Evolutionary conservation across 2,888 invertebrate species (phyloP).

Genomic region (Bellardia pandia): DNA sequence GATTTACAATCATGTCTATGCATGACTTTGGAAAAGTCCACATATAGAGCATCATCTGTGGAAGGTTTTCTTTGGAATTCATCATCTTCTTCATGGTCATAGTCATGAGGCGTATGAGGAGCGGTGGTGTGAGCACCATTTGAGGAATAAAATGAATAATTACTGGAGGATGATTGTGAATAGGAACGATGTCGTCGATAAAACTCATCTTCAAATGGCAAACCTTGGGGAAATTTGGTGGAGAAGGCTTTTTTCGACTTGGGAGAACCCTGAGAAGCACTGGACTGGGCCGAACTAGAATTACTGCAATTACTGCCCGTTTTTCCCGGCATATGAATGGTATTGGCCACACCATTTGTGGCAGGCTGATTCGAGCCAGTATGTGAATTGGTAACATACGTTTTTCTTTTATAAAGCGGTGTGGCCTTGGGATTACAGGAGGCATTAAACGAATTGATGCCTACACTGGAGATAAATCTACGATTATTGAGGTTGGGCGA

Average conservation of each 20-base stretch:
- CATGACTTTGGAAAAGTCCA: constrained; percentile 83
- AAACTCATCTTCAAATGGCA: constrained; percentile 84
- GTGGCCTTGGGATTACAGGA: constrained; percentile 64
- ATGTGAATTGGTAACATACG: constrained; percentile 14
- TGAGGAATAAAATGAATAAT: constrained; percentile 83
- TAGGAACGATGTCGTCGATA: constrained; percentile 82
- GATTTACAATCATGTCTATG: constrained; percentile 74
- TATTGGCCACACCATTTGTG: not conserved
- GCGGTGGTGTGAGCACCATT: constrained; percentile 77
- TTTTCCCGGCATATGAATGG: constrained; percentile 51
- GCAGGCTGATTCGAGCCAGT: not conserved
- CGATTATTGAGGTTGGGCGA: constrained; percentile 76
- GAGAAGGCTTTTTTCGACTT: constrained; percentile 82
- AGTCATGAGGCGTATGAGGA: constrained; percentile 71
- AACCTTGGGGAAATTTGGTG: constrained; percentile 83
- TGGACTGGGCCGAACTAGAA: constrained; percentile 79
- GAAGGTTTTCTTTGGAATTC: constrained; percentile 84
- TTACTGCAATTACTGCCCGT: constrained; percentile 77
- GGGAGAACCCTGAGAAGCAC: constrained; percentile 82
- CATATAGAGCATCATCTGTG: constrained; percentile 84
- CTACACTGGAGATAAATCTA: constrained; percentile 69
- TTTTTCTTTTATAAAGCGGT: constrained; percentile 70
- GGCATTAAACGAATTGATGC: constrained; percentile 70
- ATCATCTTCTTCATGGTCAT: constrained; percentile 77
- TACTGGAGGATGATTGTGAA: constrained; percentile 83